phyloP scores from a whole-genome alignment of 2,113 vertebrate species.

The Nanorana parkeri region DNA sequence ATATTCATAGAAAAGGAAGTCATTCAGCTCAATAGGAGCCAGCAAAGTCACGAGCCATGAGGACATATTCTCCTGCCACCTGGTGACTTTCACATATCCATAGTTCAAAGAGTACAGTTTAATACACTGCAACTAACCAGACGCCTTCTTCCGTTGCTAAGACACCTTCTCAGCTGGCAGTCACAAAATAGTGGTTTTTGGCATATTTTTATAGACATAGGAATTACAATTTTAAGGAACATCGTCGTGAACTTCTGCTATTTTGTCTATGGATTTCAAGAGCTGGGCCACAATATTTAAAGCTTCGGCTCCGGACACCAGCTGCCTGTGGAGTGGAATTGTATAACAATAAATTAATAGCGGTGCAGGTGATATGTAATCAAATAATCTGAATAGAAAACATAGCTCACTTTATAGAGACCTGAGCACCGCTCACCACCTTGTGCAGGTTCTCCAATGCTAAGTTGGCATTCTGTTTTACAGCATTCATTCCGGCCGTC shows the following conservation, averaged over 20 bases:
- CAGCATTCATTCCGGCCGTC: conserved; percentile 69
- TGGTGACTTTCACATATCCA: not conserved
- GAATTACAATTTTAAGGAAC: conserved; percentile 53
- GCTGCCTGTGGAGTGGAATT: conserved; percentile 67
- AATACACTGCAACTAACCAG: not conserved
- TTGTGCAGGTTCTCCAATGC: conserved; percentile 82
- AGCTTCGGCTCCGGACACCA: conserved; percentile 73
- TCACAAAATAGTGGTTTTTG: not conserved
- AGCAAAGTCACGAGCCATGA: too few relatives aligned
- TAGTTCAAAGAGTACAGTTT: not conserved
- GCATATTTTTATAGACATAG: not conserved
- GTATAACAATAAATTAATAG: not conserved
- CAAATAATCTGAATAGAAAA: not conserved
- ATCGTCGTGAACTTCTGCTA: conserved; percentile 67
- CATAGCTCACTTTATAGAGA: conserved; percentile 78
- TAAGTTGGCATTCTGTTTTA: conserved; percentile 79
- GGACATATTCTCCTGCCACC: too few relatives aligned
- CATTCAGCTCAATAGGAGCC: too few relatives aligned
- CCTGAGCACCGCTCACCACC: conserved; percentile 71
- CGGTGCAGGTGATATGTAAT: too few relatives aligned
- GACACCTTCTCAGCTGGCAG: not conserved
- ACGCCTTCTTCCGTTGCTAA: not conserved
- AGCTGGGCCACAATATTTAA: conserved; percentile 74
- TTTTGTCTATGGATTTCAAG: conserved; percentile 76
- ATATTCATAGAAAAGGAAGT: too few relatives aligned